These are phyloP conservation scores for Forpus xanthops DNA, from an alignment of 2,797 vertebrate species.

Conservation along the genomic window DNA sequence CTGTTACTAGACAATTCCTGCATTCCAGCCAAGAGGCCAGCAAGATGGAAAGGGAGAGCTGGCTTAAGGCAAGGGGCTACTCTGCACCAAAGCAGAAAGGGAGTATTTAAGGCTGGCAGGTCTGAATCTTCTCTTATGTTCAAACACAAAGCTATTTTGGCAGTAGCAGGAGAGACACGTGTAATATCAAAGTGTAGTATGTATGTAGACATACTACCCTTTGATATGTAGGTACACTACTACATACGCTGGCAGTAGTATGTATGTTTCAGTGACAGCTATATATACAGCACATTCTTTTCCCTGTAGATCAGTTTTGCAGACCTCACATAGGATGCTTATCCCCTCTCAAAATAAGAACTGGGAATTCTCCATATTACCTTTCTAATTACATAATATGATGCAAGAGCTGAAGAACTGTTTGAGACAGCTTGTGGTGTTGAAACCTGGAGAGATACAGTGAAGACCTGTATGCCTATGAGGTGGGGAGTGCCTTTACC, in stretches of 20 bases:
- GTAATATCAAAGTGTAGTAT: accelerated
- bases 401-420: not conserved
- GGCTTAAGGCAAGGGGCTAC: not conserved
- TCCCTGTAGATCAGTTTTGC: not conserved
- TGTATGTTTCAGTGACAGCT: not conserved
- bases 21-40: not conserved
- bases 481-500: not conserved
- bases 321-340: not conserved
- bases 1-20: not conserved
- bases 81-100: not conserved
- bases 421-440: not conserved
- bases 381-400: not conserved
- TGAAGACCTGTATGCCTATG: not conserved
- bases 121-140: not conserved
- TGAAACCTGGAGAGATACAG: not conserved
- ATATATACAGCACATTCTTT: accelerated
- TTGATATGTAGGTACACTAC: not conserved
- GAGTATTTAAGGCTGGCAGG: not conserved
- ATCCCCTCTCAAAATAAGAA: not conserved
- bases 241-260: not conserved
- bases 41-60: not conserved
- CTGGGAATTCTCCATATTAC: not conserved
- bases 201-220: not conserved
- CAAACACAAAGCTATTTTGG: not conserved
- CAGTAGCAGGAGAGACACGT: not conserved